phyloP scores from a whole-genome alignment of 2,888 invertebrate genomes.

The Celastrina argiolus region DNA sequence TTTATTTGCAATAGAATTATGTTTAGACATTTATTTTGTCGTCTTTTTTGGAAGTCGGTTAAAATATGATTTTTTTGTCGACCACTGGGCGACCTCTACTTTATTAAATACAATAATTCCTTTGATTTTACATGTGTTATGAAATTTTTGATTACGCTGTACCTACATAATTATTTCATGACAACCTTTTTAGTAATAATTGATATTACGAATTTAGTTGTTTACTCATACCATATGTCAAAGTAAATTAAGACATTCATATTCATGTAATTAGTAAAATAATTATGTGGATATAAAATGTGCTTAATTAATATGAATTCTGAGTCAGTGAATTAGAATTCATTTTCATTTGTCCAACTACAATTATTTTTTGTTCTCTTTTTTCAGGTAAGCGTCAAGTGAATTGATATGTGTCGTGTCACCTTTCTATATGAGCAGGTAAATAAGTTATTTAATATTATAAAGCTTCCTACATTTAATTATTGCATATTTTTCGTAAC shows the following conservation, averaged over 20 bases:
- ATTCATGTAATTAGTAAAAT: conserved; percentile 10
- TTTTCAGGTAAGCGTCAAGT: conserved; percentile 29
- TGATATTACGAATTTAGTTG: neutral
- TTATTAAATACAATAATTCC: neutral
- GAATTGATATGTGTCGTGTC: conserved; percentile 3
- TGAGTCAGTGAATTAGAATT: neutral
- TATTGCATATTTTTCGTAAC: neutral
- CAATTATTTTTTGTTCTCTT: conserved; percentile 26
- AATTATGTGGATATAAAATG: neutral
- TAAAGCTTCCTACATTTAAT: neutral
- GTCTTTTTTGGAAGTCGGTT: no score
- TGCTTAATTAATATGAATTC: conserved; percentile 8
- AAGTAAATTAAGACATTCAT: conserved; percentile 14
- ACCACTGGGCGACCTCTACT: no score
- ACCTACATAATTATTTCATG: neutral
- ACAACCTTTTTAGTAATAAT: conserved; percentile 16
- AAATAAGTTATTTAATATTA: neutral
- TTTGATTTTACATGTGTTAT: neutral
- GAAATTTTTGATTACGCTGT: neutral
- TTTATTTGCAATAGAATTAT: no score
- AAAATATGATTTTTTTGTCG: no score
- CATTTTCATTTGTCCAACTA: conserved; percentile 8
- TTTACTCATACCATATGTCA: conserved; percentile 13
- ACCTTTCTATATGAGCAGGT: conserved; percentile 3
- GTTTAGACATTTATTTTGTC: no score